Percentiles rank a stretch among this genome's conserved stretches.
These are phyloP conservation scores for Apis florea DNA, from an alignment of 1,140 invertebrate genomes.

Conservation along the genomic window DNA sequence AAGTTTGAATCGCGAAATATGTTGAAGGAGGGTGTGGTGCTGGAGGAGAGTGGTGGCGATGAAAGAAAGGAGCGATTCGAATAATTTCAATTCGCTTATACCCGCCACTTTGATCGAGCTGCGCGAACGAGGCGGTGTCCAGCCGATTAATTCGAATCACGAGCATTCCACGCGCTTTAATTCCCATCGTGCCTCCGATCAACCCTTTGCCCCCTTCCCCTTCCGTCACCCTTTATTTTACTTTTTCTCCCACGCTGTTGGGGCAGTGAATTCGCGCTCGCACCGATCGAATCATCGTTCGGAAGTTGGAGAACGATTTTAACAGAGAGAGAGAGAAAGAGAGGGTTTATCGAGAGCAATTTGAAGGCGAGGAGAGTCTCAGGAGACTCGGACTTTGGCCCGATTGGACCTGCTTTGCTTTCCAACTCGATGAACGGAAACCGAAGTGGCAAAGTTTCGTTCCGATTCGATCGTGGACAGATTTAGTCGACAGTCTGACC, in stretches of 20 bases:
- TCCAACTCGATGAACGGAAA: conserved; percentile 62
- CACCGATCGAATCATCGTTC: not conserved
- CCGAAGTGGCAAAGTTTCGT: conserved; percentile 54
- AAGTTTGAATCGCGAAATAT: too few species aligned
- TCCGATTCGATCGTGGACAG: conserved; percentile 37
- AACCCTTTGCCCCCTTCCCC: not conserved
- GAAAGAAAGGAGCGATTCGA: not conserved
- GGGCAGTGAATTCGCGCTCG: conserved; percentile 35
- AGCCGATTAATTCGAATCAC: conserved; percentile 37
- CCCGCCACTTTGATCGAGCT: conserved; percentile 7
- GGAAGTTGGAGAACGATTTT: conserved; percentile 62
- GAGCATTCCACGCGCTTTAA: conserved; percentile 28
- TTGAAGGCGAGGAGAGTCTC: conserved; percentile 63
- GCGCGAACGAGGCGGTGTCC: not conserved
- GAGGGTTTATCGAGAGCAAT: conserved; percentile 74
- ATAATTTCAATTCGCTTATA: conserved; percentile 19
- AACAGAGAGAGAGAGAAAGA: too few species aligned
- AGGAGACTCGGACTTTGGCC: conserved; percentile 57
- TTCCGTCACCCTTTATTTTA: conserved; percentile 18
- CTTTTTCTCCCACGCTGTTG: conserved; percentile 27
- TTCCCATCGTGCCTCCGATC: conserved; percentile 26
- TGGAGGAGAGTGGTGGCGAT: not conserved
- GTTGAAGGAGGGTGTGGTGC: too few species aligned
- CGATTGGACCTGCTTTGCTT: conserved; percentile 62
- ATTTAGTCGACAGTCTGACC: conserved; percentile 64